Conservation (phyloP, 37 sponge, comb jelly and placozoan species). For the Mnemiopsis leidyi region DNA sequence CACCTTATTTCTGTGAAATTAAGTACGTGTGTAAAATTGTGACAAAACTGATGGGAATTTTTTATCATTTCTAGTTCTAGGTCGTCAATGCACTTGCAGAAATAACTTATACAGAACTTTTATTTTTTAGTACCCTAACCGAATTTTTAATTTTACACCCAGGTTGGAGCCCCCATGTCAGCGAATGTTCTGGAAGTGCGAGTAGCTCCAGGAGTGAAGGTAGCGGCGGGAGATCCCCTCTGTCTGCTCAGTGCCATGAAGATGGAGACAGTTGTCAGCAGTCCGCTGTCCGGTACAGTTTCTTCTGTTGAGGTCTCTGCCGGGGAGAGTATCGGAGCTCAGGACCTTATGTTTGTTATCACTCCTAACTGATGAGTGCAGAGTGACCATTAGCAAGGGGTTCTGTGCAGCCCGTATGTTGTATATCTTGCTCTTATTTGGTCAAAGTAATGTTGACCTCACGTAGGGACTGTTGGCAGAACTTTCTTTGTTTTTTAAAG, state of each 20-base stretch:
- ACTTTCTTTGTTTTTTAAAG: too few relatives aligned
- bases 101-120: too few relatives aligned
- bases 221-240: conserved; percentile 20
- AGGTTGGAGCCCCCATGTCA: conserved; percentile 62
- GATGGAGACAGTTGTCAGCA: conserved; percentile 53
- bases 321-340: conserved; percentile 22
- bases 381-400: background rate
- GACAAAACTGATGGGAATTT: too few relatives aligned
- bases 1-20: too few relatives aligned
- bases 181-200: conserved; percentile 10
- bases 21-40: too few relatives aligned
- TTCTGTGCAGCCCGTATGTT: too few relatives aligned
- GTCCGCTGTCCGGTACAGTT: conserved; percentile 10
- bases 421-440: too few relatives aligned
- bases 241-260: conserved; percentile 57
- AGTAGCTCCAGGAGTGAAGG: background rate
- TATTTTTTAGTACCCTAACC: too few relatives aligned
- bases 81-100: too few relatives aligned
- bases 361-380: background rate
- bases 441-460: too few relatives aligned
- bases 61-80: too few relatives aligned
- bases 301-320: conserved; percentile 4
- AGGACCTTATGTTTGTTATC: conserved; percentile 24
- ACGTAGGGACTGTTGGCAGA: too few relatives aligned
- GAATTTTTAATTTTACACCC: background rate